A percentile compares a stretch with the other conserved stretches of the same genome.
phyloP scores from a whole-genome alignment of 2,797 vertebrate species.

The Bucorvus abyssinicus region DNA sequence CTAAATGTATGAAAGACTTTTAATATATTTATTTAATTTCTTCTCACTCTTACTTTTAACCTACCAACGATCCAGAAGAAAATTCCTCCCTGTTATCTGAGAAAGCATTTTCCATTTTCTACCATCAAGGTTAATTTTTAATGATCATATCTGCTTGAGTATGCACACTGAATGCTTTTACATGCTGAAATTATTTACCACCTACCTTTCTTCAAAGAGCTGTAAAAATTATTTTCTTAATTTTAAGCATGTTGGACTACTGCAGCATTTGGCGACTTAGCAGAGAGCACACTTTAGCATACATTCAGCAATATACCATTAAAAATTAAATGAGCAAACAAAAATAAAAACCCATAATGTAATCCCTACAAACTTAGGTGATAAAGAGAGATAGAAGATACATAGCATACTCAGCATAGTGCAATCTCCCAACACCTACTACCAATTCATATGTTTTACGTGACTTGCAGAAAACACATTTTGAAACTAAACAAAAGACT shows the following conservation, averaged over 20 bases:
- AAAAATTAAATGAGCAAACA: background rate
- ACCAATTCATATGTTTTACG: background rate
- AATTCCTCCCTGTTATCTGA: background rate
- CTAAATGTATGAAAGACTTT: background rate
- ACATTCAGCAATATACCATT: background rate
- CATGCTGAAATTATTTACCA: background rate
- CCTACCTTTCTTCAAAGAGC: too few species aligned
- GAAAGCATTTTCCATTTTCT: background rate
- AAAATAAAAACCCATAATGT: background rate
- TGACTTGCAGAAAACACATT: background rate
- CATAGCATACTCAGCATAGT: background rate
- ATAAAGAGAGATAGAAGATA: background rate
- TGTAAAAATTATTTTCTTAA: background rate
- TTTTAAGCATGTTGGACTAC: background rate
- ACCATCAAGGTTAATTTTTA: background rate
- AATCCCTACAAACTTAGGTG: background rate
- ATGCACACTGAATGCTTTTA: background rate
- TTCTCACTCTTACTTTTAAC: background rate
- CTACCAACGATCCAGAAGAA: background rate
- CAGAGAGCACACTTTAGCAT: background rate
- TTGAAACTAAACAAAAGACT: background rate
- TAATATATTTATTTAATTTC: background rate
- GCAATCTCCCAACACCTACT: background rate
- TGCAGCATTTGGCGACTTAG: background rate
- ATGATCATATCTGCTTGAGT: background rate